Evolutionary conservation across 2,797 vertebrate species (phyloP).

Genomic region (Austrolebias charrua): DNA sequence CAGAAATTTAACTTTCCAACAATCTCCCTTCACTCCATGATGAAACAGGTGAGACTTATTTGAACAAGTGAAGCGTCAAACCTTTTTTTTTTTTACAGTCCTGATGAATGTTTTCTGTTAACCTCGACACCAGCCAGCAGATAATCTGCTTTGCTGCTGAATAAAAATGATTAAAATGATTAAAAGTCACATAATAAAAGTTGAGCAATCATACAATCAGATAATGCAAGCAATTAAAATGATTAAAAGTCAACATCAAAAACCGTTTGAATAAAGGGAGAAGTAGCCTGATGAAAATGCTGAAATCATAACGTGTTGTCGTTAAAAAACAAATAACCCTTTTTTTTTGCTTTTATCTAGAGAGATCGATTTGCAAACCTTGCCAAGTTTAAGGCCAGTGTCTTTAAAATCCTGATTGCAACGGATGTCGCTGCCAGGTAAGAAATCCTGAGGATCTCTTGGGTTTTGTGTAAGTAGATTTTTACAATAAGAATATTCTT

Average conservation of each 20-base stretch:
- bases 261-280: too few relatives aligned
- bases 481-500: not conserved
- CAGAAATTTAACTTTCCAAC: slow-evolving; percentile 86
- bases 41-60: slow-evolving; percentile 88
- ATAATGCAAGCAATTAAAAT: too few relatives aligned
- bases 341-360: slow-evolving; percentile 65
- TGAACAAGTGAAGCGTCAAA: not conserved
- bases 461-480: too few relatives aligned
- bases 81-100: not conserved
- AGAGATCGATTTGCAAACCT: slow-evolving; percentile 92
- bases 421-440: slow-evolving; percentile 95
- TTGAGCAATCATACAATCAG: too few relatives aligned
- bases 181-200: too few relatives aligned
- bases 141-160: not conserved
- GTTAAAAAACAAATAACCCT: not conserved
- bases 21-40: slow-evolving; percentile 93
- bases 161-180: too few relatives aligned
- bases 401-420: slow-evolving; percentile 93
- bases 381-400: slow-evolving; percentile 95
- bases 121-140: not conserved
- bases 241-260: too few relatives aligned
- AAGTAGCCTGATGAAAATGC: not conserved
- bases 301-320: not conserved
- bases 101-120: not conserved
- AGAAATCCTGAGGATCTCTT: not conserved